Conservation (phyloP, 2,113 vertebrate species). For the Lophura nycthemera region DNA sequence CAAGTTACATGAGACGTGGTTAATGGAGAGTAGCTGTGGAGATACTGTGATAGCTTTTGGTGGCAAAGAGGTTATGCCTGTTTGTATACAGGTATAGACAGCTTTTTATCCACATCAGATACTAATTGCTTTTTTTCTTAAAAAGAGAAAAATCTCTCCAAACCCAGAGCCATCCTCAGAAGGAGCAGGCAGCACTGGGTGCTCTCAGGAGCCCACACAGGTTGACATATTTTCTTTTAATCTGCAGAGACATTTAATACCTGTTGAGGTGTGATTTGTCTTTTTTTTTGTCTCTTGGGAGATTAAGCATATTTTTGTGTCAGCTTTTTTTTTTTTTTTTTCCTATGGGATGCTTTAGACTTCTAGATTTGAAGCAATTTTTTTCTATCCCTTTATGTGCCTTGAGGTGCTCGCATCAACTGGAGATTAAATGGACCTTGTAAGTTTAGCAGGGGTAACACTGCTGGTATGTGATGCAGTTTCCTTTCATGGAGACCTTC, state of each 20-base stretch:
- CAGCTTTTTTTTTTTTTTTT: not conserved
- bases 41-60: not conserved
- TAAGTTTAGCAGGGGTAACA: not conserved
- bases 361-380: not conserved
- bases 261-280: not conserved
- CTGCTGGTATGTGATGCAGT: fast-evolving
- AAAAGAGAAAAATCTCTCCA: not conserved
- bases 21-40: conserved; percentile 1
- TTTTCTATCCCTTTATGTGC: not conserved
- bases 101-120: not conserved
- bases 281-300: not conserved
- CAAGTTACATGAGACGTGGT: not conserved
- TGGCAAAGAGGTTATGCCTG: fast-evolving
- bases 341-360: not conserved
- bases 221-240: not conserved
- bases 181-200: not conserved
- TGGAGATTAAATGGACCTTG: not conserved
- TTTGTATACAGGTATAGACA: not conserved
- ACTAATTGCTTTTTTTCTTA: not conserved
- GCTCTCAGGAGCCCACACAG: not conserved
- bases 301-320: not conserved
- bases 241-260: not conserved
- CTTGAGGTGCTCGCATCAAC: not conserved
- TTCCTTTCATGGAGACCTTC: not conserved
- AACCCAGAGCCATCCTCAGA: not conserved